Conservation (phyloP, 2,113 vertebrate genomes). For the Myotis davidii region DNA sequence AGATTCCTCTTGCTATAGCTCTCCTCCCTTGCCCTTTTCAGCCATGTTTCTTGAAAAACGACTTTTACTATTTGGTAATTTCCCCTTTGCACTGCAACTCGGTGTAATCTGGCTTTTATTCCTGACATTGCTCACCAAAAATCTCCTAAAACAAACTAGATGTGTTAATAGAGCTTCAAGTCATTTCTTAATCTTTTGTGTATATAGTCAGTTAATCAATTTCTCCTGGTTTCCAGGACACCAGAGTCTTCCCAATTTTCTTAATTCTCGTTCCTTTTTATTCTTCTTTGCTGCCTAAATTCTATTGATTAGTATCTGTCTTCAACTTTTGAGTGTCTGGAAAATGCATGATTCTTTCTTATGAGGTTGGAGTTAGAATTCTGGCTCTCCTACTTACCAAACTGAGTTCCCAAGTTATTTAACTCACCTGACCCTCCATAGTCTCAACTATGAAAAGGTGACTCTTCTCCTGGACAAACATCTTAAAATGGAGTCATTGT, state of each 20-base stretch:
- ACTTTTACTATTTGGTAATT: background rate
- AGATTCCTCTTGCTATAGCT: background rate
- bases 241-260: background rate
- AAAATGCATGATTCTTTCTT: constrained; percentile 15
- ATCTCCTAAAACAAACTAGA: background rate
- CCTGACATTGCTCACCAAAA: background rate
- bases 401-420: background rate
- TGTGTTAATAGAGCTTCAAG: background rate
- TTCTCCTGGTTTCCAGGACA: background rate
- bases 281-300: background rate
- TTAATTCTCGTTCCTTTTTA: background rate
- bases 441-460: background rate
- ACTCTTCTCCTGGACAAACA: background rate
- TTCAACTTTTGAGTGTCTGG: background rate
- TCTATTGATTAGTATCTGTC: background rate
- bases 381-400: background rate
- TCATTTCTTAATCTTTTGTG: constrained; percentile 15
- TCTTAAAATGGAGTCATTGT: background rate
- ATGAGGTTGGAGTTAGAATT: background rate
- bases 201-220: background rate
- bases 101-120: background rate
- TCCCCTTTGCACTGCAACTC: background rate
- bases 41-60: background rate
- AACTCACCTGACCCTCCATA: background rate
- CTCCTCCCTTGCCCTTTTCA: background rate